Conservation (phyloP, 1,140 invertebrate species). For the Trinorchestia longiramus region DNA sequence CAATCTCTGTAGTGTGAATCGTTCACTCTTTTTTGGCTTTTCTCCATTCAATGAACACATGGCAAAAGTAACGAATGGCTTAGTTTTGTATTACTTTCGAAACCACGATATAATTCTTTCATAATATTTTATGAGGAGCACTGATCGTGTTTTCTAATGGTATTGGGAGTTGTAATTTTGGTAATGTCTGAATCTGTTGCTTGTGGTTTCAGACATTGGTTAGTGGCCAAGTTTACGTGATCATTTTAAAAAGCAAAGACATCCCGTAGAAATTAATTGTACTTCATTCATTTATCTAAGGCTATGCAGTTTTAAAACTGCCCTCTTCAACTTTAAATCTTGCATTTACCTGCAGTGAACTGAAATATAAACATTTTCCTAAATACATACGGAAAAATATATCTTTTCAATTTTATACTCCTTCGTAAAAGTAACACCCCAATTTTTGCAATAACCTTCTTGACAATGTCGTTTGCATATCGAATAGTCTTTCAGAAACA, state of each 20-base stretch:
- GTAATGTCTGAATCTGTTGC: background rate
- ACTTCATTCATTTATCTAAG: background rate
- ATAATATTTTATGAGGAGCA: background rate
- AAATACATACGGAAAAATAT: background rate
- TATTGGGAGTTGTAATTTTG: background rate
- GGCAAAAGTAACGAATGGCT: background rate
- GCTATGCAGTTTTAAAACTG: background rate
- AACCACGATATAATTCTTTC: background rate
- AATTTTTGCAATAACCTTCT: background rate
- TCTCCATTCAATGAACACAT: background rate
- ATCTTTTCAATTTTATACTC: background rate
- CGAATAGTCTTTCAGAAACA: background rate
- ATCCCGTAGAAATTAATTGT: background rate
- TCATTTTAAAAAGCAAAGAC: background rate
- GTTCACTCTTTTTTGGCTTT: too few species aligned
- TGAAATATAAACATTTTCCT: background rate
- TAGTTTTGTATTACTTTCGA: too few species aligned
- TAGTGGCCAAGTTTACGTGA: background rate
- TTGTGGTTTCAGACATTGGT: background rate
- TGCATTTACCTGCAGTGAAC: background rate
- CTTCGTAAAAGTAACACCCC: background rate
- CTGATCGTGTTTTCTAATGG: background rate
- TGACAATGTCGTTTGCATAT: background rate
- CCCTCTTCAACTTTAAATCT: background rate
- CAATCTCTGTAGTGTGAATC: too few species aligned